Conservation (phyloP, 2,888 invertebrate genomes). For the Caradrina kadenii region DNA sequence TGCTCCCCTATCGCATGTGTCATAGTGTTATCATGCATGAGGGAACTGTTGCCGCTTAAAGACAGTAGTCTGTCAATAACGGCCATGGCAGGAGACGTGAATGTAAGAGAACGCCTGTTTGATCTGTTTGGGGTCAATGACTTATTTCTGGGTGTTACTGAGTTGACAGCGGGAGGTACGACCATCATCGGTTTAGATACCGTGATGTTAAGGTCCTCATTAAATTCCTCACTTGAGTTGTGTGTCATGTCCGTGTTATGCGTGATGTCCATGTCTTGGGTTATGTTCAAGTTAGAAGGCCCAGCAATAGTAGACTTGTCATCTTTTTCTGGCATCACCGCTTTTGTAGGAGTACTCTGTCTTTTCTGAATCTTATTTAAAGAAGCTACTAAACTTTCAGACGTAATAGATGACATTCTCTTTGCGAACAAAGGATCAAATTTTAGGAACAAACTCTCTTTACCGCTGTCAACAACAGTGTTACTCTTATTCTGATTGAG, state of each 20-base stretch:
- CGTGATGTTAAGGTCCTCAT: slow-evolving; percentile 76
- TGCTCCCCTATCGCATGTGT: slow-evolving; percentile 73
- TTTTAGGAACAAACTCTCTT: slow-evolving; percentile 87
- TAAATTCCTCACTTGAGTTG: slow-evolving; percentile 67
- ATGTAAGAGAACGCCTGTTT: slow-evolving; percentile 83
- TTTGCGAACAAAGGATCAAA: slow-evolving; percentile 87
- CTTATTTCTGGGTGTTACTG: slow-evolving; percentile 79
- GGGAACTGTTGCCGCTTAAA: slow-evolving; percentile 81
- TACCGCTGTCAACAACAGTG: slow-evolving; percentile 82
- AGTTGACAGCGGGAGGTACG: slow-evolving; percentile 84
- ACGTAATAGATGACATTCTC: slow-evolving; percentile 73
- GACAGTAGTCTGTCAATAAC: slow-evolving; percentile 88
- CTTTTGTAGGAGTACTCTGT: slow-evolving; percentile 81
- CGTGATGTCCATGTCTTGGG: slow-evolving; percentile 62
- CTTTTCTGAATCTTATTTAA: slow-evolving; percentile 76
- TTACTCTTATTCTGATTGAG: slow-evolving; percentile 83
- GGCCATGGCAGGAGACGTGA: slow-evolving; percentile 88
- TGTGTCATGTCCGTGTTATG: slow-evolving; percentile 53
- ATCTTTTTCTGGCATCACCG: slow-evolving; percentile 59
- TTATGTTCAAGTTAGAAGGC: slow-evolving; percentile 71
- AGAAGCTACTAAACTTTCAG: slow-evolving; percentile 79
- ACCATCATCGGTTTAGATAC: slow-evolving; percentile 86
- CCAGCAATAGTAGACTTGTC: slow-evolving; percentile 67
- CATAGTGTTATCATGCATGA: slow-evolving; percentile 73
- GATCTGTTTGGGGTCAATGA: slow-evolving; percentile 78